Base-by-base conservation (phyloP, 2,888 invertebrate species). In the Mycalesis mineus region DNA sequence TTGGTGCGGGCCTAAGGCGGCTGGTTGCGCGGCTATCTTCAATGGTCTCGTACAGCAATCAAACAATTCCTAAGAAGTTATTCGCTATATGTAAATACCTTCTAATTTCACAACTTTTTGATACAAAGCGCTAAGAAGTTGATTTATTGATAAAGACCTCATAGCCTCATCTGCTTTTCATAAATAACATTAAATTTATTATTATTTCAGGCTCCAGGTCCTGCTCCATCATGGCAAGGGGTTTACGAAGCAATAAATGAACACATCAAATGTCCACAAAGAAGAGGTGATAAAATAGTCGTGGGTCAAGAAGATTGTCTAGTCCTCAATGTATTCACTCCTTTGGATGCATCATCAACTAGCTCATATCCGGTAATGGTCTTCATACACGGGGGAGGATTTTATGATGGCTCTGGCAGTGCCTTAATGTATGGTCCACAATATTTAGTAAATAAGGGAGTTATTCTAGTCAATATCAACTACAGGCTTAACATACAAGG, bases 331-430 rank as follows among this genome's bases (percentile, higher is more conserved):
- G 74, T 89, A 0, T 80, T 74, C 61, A 79, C 81, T 0, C 86
- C 88, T 1, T 40, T 76, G 0, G 66, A 75, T 15, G 59, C 68
- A 0, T 15, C 53, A 1, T 39, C 65, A 0, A 58, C 63, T 2
- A 64, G 68, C 3, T 68, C 65, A 6, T 67, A 84, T 13, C 83
- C 88, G 0, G 85, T 88, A 8, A 88, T 88, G 88, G 73, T 82
- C 4, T 87, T 74, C 57, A 74, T 88, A 1, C 88, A 88, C 31
- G 88, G 88, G 6, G 88, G 88, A 57, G 88, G 81, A 0, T 89
- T 72, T 62, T 81, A 74, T 36, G 68, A 77, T 45, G 86, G 86
- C 0, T 82, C 85, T 0, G 73, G 75, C 0, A 68, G 72, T 5
- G 66, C 68, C 2, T 1, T 72, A 0, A 4, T 84, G 1, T 88